phyloP scores from a whole-genome alignment of 37 sponge, comb jelly and placozoan genomes.

The Diacarnus erythraeanus region DNA sequence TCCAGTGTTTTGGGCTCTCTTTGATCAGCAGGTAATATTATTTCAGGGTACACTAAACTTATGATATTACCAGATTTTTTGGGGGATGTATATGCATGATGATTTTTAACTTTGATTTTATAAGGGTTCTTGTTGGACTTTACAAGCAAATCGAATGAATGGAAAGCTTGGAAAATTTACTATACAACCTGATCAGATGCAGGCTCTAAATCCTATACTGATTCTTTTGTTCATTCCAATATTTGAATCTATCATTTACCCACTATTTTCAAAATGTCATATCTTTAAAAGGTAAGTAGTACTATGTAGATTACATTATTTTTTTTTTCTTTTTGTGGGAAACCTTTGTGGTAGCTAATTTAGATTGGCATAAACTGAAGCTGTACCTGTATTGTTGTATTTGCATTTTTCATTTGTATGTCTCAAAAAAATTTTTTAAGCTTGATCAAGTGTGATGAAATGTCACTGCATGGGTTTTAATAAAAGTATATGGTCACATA shows the following conservation, averaged over 20 bases:
- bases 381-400: background rate
- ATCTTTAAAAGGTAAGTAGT: slow-evolving; percentile 56
- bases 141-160: slow-evolving; percentile 91
- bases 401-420: background rate
- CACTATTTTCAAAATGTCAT: slow-evolving; percentile 62
- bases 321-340: background rate
- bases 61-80: too few species aligned
- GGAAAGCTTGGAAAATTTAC: slow-evolving; percentile 71
- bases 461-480: too few species aligned
- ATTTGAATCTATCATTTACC: slow-evolving; percentile 92
- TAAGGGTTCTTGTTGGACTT: slow-evolving; percentile 94
- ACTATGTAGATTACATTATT: too few species aligned
- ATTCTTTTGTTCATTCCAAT: slow-evolving; percentile 93
- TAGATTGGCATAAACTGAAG: background rate
- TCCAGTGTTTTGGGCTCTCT: slow-evolving; percentile 96
- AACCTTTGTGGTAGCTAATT: background rate
- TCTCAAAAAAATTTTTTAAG: too few species aligned
- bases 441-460: too few species aligned
- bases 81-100: too few species aligned
- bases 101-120: background rate
- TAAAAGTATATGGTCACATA: too few species aligned
- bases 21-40: slow-evolving; percentile 94
- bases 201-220: slow-evolving; percentile 91
- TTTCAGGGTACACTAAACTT: background rate
- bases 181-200: slow-evolving; percentile 91